Evolutionary conservation across 2,113 vertebrate genomes (phyloP), one percentile per base, ranked within the genome.

Genomic region (Cricetomys ansorgei): DNA sequence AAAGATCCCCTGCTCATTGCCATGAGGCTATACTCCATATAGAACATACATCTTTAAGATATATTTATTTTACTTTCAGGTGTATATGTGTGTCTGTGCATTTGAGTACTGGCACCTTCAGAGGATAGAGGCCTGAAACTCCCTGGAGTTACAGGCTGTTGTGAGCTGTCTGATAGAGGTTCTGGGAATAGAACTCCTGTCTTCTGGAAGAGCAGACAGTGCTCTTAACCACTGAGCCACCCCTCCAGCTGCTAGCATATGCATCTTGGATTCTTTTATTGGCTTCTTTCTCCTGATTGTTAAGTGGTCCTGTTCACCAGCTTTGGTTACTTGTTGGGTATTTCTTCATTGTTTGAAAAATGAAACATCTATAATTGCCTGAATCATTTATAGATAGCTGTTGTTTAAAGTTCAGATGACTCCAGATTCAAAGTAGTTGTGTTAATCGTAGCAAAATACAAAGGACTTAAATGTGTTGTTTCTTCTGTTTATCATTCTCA

Each of bases 341-440:
- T 92, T 95, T 96, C 69, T 95, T 94, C 34, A 83, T 67, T 40
- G 34, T 73, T 85, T 45, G 6, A 86, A 64, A 89, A 87, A 76
- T 84, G 69, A 69, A 80, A 31, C 34, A 40, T 25, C 40, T 92
- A 13, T 25, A 79, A 21, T 73, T 84, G 15, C 31, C 45, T 62
- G n/a, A 53, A 27, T 86, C 53, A 94, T 7, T 59, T 76, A 45
- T 88, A 72, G 67, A 21, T 69, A 86, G 48, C 9, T 87, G 40
- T n/a, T 88, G 55, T 64, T 23, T 27, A 88, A 93, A 65, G 17
- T 31, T 40, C 65, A 86, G 81, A 13, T 29, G 21, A 37, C 16
- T 77, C 21, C 4, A 92, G 77, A 53, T 72, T 31, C 48, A 83
- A 77, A 86, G 27, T 72, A 55, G 43, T n/a, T 76, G 12, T 69